Conservation (phyloP, 2,888 invertebrate genomes). For the Macropis europaea region DNA sequence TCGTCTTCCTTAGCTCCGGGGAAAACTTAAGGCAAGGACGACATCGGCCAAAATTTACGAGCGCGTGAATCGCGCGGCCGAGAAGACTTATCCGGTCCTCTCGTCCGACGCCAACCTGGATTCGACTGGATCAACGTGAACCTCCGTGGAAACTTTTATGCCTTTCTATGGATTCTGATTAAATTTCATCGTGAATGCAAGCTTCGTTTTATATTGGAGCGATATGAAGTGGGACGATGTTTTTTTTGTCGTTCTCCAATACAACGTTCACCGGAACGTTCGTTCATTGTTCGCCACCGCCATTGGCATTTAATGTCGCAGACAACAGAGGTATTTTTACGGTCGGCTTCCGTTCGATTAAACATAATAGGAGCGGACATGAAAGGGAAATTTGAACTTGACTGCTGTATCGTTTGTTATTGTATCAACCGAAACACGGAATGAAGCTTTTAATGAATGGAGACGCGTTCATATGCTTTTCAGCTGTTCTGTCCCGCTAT, state of each 20-base stretch:
- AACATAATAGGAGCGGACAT: too few relatives aligned
- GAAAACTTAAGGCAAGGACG: slow-evolving; percentile 56
- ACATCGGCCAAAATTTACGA: slow-evolving; percentile 58
- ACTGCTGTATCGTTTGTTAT: too few relatives aligned
- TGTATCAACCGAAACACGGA: too few relatives aligned
- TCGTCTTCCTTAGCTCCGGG: slow-evolving; percentile 41
- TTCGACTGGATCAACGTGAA: slow-evolving; percentile 2
- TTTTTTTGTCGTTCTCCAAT: not conserved
- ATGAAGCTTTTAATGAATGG: too few relatives aligned
- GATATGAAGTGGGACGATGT: not conserved
- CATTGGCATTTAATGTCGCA: too few relatives aligned
- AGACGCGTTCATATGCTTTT: too few relatives aligned
- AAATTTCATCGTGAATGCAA: slow-evolving; percentile 26
- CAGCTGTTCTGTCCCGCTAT: too few relatives aligned
- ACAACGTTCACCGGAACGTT: too few relatives aligned
- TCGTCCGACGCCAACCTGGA: not conserved
- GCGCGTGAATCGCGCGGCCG: slow-evolving; percentile 46
- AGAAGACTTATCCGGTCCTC: slow-evolving; percentile 43
- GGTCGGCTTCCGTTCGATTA: too few relatives aligned
- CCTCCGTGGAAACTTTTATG: slow-evolving; percentile 48
- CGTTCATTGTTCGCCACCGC: too few relatives aligned
- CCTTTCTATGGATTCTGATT: slow-evolving; percentile 45
- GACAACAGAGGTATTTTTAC: too few relatives aligned
- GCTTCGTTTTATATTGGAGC: slow-evolving; percentile 22
- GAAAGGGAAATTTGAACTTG: too few relatives aligned